Conservation (phyloP, 2,113 vertebrate species). For the Mohoua ochrocephala region DNA sequence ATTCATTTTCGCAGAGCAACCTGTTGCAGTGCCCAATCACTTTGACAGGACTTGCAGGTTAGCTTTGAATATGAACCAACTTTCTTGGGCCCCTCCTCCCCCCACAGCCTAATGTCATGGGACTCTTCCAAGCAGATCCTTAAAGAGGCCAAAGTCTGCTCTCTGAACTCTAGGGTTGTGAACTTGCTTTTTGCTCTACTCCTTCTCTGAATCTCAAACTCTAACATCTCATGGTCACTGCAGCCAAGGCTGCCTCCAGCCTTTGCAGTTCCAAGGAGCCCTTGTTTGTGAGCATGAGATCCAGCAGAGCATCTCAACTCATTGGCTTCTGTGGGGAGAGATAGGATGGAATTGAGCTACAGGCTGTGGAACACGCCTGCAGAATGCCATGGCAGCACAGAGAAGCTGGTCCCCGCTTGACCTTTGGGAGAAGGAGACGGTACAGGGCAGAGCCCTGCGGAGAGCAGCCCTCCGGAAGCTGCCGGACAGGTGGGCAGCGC, state of each 20-base stretch:
- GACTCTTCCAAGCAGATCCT: background rate
- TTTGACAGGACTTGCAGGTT: background rate
- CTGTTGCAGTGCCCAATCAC: background rate
- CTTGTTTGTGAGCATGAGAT: background rate
- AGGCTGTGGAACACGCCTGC: too few relatives aligned
- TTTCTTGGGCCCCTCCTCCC: background rate
- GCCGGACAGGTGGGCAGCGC: too few relatives aligned
- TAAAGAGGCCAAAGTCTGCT: background rate
- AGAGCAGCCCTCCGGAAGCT: too few relatives aligned
- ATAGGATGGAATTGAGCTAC: too few relatives aligned
- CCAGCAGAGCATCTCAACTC: background rate
- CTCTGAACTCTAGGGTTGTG: background rate
- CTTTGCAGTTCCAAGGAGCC: background rate
- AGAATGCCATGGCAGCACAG: too few relatives aligned
- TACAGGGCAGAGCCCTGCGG: too few relatives aligned
- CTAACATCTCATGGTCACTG: background rate
- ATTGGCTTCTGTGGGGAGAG: background rate
- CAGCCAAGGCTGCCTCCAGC: background rate
- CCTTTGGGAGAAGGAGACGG: too few relatives aligned
- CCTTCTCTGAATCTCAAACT: background rate
- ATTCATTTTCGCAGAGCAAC: background rate
- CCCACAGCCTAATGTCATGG: background rate
- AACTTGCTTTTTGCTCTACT: background rate
- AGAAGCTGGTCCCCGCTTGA: too few relatives aligned
- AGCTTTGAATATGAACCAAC: background rate